Evolutionary conservation across 2,113 vertebrate genomes (phyloP), one percentile per base, ranked within the genome.

Genomic region (Ascaphus truei): DNA sequence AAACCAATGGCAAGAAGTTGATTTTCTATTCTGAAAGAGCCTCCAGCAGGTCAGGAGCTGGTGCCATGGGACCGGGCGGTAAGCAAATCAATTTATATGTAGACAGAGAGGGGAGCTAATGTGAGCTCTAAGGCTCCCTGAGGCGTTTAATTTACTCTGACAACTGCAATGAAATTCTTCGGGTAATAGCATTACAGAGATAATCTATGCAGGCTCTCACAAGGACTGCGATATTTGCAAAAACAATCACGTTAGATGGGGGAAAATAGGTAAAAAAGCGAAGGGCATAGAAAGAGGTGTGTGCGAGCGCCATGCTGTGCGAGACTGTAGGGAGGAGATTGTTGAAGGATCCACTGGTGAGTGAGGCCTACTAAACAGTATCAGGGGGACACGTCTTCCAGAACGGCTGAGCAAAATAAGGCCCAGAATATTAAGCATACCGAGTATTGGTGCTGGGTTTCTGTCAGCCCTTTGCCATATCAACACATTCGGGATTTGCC

Each of bases 71-170:
- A 71, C 45, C 56, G 45, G 67, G 67, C 57, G 31, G 56, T 71
- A 71, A 71, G 61, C 67, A 71, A 61, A 71, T 71, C 67, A 71
- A 71, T 71, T 71, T 71, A 30, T 61, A 71, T 71, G 67, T 71
- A 71, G 67, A 71, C 67, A 53, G 67, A 71, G 52, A 25, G 47
- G 66, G 67, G 67, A 71, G 67, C 56, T 61, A 71, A 71, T 71
- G 67, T 61, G 67, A 59, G 47, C 33, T 56, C 56, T 10, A 41
- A 10, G 43, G 56, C 55, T 60, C 57, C 67, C 67, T 47, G 47
- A 71, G 67, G 67, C 67, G 67, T 61, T 71, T 71, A 61, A 71
- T 71, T 71, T 71, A 71, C 57, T 71, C 67, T 71, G 67, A 71
- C 67, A 71, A 71, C 56, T 31, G 67, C 67, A 71, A 71, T 71